Base-by-base conservation (phyloP, 2,113 vertebrate genomes). In the Sardina pilchardus region DNA sequence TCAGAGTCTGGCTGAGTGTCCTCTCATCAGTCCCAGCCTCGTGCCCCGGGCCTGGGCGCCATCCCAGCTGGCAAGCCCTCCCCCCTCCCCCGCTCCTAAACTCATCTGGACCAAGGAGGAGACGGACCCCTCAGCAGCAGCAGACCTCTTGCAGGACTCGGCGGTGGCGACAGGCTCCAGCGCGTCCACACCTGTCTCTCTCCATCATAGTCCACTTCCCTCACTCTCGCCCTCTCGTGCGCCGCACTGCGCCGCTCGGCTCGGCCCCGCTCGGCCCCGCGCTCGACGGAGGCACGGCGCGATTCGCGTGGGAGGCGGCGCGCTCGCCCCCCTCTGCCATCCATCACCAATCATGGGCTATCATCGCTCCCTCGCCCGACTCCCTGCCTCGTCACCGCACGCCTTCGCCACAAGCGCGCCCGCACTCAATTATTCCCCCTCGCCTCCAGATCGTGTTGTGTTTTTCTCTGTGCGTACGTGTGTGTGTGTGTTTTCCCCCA, bases 291-390 rank as follows among this genome's bases (percentile, higher is more conserved):
- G 5, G 19, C 19, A 21, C 6, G 21, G 0, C 6, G 19, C 21
- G 53, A 1, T 6, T 24, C 19, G 19, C 5, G 19, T 16, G 9
- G 48, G 48, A 50, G 48, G 17, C 21, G 6, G 19, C 19, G 3
- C 53, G 6, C 53, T 59, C 19, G 1, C 19, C 53, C 21, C 53
- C 81, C 71, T 87, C 88, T 83, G 75, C 88, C 88, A 86, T 88
- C 86, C 85, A 84, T 89, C 89, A 88, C 67, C 86, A 83, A 81
- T 89, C 83, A 85, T 90, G 87, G 82, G 85, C 44, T 85, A 87
- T 86, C 87, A 81, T 67, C 53, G n/a, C 82, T 83, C 19, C 16
- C 34, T 67, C 53, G 4, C 53, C 53, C 21, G 53, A 59, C 6
- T 24, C 53, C 19, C 19, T 24, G 53, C 19, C 53, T 21, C 6